Evolutionary conservation across 2,113 vertebrate species (phyloP), one percentile per base, ranked within the genome.

Genomic region (Edolisoma coerulescens): DNA sequence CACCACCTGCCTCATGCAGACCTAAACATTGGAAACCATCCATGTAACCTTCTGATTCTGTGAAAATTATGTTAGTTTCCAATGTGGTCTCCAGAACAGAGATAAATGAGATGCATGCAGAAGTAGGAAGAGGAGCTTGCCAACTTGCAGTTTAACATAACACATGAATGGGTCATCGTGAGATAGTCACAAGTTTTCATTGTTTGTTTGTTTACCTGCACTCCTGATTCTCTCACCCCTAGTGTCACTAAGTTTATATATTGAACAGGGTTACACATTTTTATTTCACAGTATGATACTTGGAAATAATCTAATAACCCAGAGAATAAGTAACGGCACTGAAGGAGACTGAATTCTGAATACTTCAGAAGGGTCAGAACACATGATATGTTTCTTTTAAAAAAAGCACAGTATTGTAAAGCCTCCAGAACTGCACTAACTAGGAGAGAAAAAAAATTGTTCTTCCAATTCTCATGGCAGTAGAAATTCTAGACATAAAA

Each of bases 401-500:
- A 77, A 23, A 69, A 88, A 64, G 8, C 6, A 41, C 7, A 33
- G 6, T 39, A 52, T 52, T 69, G 20, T 52, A 77, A 50, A 15
- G 9, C 18, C 33, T 6, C 6, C 18, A 41, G 47, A 88, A 64
- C 49, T 33, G 68, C 42, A 50, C 23, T 56, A 44, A 76, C 5
- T 63, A 50, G 7, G 1, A n/a, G n/a, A n/a, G 2, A 11, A 16
- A 24, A 13, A 45, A 61, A 63, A 24, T 15, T 0, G 10, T 4
- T 82, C 13, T 82, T 76, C 41, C 22, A 54, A 41, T 74, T 90
- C 24, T 35, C 23, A 73, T 23, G 27, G 8, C 11, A 67, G 27
- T 54, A 88, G 17, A 89, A 67, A 80, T 64, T 67, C 39, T 68
- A 81, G 42, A 67, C 12, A 80, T 85, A 49, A 91, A 81, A 84